Evolutionary conservation across 2,797 vertebrate genomes (phyloP), one percentile per base, ranked within the genome.

Genomic region (Babyrousa celebensis): DNA sequence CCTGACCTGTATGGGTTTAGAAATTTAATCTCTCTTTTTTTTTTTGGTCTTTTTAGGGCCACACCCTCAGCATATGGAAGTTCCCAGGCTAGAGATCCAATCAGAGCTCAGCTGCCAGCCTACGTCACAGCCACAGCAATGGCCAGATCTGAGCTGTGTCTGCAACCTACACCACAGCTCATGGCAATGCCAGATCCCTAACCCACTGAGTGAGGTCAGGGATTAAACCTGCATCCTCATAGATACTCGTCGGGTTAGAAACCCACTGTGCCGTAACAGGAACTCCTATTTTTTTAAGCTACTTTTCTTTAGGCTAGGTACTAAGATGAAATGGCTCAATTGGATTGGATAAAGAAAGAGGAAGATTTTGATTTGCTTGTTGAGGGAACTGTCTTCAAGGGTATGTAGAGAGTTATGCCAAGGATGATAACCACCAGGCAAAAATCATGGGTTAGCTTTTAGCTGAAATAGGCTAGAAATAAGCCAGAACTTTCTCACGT

Each of bases 1-100:
- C 29, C 91, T 90, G 68, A 92, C 25, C 25, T 88, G 18, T 82
- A 68, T 85, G 88, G 89, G 27, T 96, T 88, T 83, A 85, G 25
- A 92, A 93, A 89, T 78, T 54, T 89, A 87, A 65, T 14, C 80
- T 48, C 6, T 48, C 1, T 48, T 48, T 48, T 7, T 48, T 48
- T 48, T 48, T 48, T 48, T 48, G 43, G 43, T 48, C 43, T 48
- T 48, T 48, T 48, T 48, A 48, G 43, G 43, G 9, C 43, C 43
- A 48, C 43, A 48, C 43, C 43, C 43, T 48, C 43, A 48, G 43
- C 43, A 48, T 48, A 48, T 48, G 43, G 43, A 48, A 48, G 43
- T 48, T 48, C 43, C 43, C 43, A 48, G 43, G 43, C 9, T 6
- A 10, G 43, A 6, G 43, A 6, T 48, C 43, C 43, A 48, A 48